These are phyloP conservation scores for Channa maculata DNA, from an alignment of 2,113 vertebrate genomes.

Conservation along the genomic window DNA sequence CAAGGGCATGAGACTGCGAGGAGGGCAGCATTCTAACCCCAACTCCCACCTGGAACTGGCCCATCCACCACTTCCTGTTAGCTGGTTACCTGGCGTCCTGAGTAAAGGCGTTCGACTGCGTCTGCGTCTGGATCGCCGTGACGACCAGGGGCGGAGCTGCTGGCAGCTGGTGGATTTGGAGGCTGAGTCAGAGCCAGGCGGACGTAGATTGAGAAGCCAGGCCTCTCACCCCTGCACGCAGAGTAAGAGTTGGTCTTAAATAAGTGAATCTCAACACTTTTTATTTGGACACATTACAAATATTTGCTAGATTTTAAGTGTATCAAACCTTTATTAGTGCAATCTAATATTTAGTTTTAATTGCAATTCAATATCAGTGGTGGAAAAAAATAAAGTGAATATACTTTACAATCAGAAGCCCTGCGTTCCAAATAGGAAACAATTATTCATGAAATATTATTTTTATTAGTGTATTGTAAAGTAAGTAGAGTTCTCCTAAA, in stretches of 20 bases:
- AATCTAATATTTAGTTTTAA: too few relatives aligned
- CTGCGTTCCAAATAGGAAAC: too few relatives aligned
- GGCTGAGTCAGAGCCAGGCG: conserved; percentile 38
- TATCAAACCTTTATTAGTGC: too few relatives aligned
- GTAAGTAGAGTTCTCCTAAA: too few relatives aligned
- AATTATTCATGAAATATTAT: too few relatives aligned
- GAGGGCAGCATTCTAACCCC: conserved; percentile 65
- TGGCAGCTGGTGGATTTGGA: conserved; percentile 79
- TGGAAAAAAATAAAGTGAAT: too few relatives aligned
- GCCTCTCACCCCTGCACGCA: conserved; percentile 45
- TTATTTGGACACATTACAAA: neutral
- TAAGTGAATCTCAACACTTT: neutral
- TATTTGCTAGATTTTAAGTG: too few relatives aligned
- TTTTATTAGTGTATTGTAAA: too few relatives aligned
- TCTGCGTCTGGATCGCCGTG: conserved; percentile 71
- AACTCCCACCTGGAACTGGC: conserved; percentile 14
- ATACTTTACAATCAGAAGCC: too few relatives aligned
- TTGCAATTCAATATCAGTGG: too few relatives aligned
- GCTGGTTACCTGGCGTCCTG: conserved; percentile 75
- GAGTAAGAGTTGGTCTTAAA: conserved; percentile 58
- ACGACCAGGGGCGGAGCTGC: conserved; percentile 67
- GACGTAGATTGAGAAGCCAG: conserved; percentile 37
- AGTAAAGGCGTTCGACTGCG: conserved; percentile 75
- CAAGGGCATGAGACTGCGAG: conserved; percentile 76
- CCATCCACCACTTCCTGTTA: conserved; percentile 44